Base-by-base conservation (phyloP, 1,140 invertebrate species). In the Dysdera silvatica region DNA sequence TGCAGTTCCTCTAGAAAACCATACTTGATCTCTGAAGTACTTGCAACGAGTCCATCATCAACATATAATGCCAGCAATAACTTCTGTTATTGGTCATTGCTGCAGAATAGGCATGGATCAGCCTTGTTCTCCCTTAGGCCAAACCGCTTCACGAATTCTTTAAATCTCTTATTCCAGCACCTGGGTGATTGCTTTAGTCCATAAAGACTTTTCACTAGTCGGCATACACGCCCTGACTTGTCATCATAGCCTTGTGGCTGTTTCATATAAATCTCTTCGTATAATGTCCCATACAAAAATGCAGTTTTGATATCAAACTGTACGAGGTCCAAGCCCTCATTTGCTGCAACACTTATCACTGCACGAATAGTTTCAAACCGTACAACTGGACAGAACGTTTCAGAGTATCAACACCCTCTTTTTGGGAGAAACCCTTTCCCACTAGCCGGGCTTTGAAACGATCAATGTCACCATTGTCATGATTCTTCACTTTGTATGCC, bases 111-210 rank as follows among this genome's bases (percentile, higher is more conserved):
- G 49, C 62, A 66, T 2, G n/a, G n/a, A 55, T 68, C 65, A 40
- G 45, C 35, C 12, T 28, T n/a, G 37, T 33, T 53, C 16, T 59
- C 26, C 32, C 55, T 33, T 3, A 68, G 48, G 4, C 32, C 52
- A 56, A 55, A 43, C 16, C 10, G n/a, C 14, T 18, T 35, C 16
- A 67, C 29, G 37, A 61, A 66, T 10, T 40, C 20, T 23, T 14
- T 12, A n/a, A 71, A 49, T 31, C 61, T 73, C 16, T 73, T 68
- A 63, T 78, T 74, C 75, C 76, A 80, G 14, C 66, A 69, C 24
- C 72, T 65, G 20, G 74, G 71, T 24, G 75, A 71, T 66, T 80
- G 76, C 61, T 78, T 76, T 10, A 79, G 56, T 4, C 74, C 75
- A 63, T 79, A 79, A 5, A 80, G 24, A 16, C 71, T 71, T 63